Percentiles rank a stretch among this genome's conserved stretches.
These are phyloP conservation scores for Mus caroli DNA, from an alignment of 2,797 vertebrate genomes.

Conservation along the genomic window DNA sequence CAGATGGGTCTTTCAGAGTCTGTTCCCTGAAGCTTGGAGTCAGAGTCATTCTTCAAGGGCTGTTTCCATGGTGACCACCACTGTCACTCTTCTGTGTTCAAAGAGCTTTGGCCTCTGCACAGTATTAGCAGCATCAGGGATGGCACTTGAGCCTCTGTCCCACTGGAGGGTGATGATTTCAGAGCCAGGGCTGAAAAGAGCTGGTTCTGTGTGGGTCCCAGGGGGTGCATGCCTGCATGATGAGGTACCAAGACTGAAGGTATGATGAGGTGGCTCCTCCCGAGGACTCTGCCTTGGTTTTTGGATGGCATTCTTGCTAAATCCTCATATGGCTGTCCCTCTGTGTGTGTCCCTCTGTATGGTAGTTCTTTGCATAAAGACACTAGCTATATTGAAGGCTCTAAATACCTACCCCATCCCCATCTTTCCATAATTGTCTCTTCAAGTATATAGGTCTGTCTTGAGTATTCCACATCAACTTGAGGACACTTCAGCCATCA, in stretches of 20 bases:
- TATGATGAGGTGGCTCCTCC: not conserved
- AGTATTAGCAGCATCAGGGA: not conserved
- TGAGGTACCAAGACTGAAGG: fast-evolving
- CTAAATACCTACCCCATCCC: not conserved
- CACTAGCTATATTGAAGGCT: not conserved
- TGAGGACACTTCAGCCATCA: too few relatives aligned
- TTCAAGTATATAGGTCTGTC: not conserved
- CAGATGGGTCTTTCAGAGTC: not conserved
- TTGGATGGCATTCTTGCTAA: fast-evolving
- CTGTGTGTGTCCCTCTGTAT: not conserved
- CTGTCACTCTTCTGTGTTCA: not conserved
- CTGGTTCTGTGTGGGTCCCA: fast-evolving
- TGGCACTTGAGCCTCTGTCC: not conserved
- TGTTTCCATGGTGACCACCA: conserved; percentile 42
- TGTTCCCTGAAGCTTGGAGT: not conserved
- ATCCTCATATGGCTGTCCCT: not conserved
- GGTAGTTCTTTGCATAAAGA: not conserved
- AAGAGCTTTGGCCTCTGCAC: not conserved
- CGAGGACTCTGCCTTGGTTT: fast-evolving
- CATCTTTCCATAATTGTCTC: too few relatives aligned
- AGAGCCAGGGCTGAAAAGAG: fast-evolving
- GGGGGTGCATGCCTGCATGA: too few relatives aligned
- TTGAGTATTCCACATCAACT: too few relatives aligned
- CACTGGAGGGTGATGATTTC: fast-evolving
- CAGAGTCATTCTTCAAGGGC: not conserved